Conservation (phyloP, 2,888 invertebrate genomes). For the Scaptomyza caliginosa region DNA sequence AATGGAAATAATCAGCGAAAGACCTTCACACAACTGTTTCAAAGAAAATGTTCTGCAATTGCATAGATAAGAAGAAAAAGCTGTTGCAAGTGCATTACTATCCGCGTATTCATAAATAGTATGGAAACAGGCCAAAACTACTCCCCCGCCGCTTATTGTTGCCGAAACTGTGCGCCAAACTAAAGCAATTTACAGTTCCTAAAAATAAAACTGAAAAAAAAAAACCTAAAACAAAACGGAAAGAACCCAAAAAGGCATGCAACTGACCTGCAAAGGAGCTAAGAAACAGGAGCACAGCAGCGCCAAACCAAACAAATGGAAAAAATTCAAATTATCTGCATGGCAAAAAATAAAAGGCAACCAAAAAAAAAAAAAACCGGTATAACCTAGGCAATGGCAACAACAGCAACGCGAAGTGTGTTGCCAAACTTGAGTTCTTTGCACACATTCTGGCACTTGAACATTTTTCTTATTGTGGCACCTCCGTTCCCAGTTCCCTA, state of each 20-base stretch:
- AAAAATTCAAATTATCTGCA: slow-evolving; percentile 76
- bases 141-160: slow-evolving; percentile 40
- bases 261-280: slow-evolving; percentile 65
- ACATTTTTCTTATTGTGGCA: slow-evolving; percentile 73
- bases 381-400: background rate
- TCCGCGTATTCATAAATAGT: slow-evolving; percentile 55
- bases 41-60: slow-evolving; percentile 26
- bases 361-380: background rate
- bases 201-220: slow-evolving; percentile 71
- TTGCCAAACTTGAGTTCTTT: slow-evolving; percentile 77
- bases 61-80: slow-evolving; percentile 41
- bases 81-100: slow-evolving; percentile 42
- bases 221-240: slow-evolving; percentile 60
- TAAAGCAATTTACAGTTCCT: slow-evolving; percentile 77
- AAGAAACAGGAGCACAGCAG: slow-evolving; percentile 12
- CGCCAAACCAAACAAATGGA: slow-evolving; percentile 74
- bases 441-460: slow-evolving; percentile 78
- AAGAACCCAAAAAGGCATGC: slow-evolving; percentile 55
- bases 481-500: slow-evolving; percentile 7
- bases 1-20: slow-evolving; percentile 31
- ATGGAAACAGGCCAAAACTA: background rate
- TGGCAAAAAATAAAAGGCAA: slow-evolving; percentile 47
- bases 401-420: slow-evolving; percentile 53
- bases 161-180: slow-evolving; percentile 64
- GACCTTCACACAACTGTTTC: background rate